A percentile compares a stretch with the other conserved stretches of the same genome.
Conservation (phyloP, 2,797 vertebrate species). For the Alectoris magna region DNA sequence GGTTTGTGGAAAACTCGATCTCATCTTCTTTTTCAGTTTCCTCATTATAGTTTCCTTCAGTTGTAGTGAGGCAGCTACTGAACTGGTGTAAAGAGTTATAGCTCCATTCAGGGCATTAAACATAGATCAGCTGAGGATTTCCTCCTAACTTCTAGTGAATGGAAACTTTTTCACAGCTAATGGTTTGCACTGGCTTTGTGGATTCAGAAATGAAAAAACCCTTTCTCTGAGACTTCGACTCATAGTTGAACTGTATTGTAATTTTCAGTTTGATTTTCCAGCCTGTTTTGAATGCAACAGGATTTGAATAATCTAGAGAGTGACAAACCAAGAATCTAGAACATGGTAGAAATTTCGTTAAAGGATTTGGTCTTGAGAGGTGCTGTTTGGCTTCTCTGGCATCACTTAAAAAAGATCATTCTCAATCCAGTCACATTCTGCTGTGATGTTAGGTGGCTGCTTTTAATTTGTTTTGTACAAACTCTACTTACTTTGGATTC, state of each 20-base stretch:
- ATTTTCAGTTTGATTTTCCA: neutral
- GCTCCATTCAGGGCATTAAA: neutral
- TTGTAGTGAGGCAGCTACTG: neutral
- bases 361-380: constrained; percentile 22
- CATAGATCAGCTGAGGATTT: neutral
- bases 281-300: constrained; percentile 18
- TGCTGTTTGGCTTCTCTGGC: neutral
- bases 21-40: neutral
- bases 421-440: neutral
- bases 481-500: neutral
- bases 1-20: neutral
- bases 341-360: neutral
- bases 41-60: neutral
- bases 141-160: neutral
- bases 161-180: neutral
- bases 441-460: neutral
- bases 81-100: accelerated
- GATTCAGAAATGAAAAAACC: neutral
- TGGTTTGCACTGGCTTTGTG: accelerated
- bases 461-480: neutral
- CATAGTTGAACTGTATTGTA: neutral
- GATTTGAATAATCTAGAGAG: constrained; percentile 48
- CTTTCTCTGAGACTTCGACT: neutral
- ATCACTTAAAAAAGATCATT: neutral
- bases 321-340: constrained; percentile 47